Percentiles rank a stretch among this genome's conserved stretches.
Evolutionary conservation across 2,113 vertebrate species (phyloP).

Genomic region (Datnioides undecimradiatus): DNA sequence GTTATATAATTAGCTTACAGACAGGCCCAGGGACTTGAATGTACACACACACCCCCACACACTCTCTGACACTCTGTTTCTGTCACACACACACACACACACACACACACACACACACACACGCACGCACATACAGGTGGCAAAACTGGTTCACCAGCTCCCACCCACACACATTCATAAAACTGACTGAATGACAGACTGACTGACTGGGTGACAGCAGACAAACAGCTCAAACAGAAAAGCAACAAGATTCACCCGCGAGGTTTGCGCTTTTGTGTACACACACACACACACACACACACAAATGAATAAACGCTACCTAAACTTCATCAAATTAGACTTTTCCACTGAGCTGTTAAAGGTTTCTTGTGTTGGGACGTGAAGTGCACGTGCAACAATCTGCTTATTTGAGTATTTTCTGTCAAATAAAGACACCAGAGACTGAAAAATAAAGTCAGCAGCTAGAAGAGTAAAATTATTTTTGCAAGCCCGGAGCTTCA

Average conservation of each 20-base stretch:
- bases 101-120: slow-evolving; percentile 13
- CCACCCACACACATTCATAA: slow-evolving; percentile 80
- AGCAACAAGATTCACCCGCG: slow-evolving; percentile 51
- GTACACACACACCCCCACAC: slow-evolving; percentile 19
- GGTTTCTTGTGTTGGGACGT: not conserved
- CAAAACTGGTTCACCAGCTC: slow-evolving; percentile 77
- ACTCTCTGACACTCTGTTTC: no score
- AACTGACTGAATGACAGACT: slow-evolving; percentile 74
- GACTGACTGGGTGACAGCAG: slow-evolving; percentile 55
- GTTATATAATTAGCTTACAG: slow-evolving; percentile 79
- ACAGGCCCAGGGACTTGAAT: slow-evolving; percentile 59
- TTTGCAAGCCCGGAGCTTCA: not conserved
- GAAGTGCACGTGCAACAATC: not conserved
- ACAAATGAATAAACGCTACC: not conserved
- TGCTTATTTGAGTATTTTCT: no score
- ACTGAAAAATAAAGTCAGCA: not conserved
- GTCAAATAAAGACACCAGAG: not conserved
- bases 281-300: slow-evolving; percentile 21
- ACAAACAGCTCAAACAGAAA: slow-evolving; percentile 57
- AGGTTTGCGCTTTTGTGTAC: slow-evolving; percentile 4
- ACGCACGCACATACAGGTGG: slow-evolving; percentile 60
- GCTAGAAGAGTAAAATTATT: not conserved
- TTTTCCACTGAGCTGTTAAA: slow-evolving; percentile 32
- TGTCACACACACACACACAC: slow-evolving; percentile 26
- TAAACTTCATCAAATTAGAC: not conserved